These are phyloP conservation scores for Eurytoma adleriae DNA, from an alignment of 2,888 invertebrate genomes.

Conservation along the genomic window DNA sequence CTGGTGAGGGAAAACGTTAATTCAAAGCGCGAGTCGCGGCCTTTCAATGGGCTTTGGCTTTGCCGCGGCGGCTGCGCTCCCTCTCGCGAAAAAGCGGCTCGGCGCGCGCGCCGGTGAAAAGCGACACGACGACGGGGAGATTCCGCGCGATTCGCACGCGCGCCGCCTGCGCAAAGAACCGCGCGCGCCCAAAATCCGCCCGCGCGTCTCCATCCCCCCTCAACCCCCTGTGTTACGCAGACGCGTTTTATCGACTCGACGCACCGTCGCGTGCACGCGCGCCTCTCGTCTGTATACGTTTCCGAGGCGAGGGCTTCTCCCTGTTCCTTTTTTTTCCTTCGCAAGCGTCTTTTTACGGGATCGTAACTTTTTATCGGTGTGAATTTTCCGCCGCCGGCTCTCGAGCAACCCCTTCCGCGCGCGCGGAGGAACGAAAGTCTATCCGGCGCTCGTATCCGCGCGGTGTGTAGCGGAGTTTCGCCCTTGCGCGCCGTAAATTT, in stretches of 20 bases:
- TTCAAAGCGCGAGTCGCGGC: conserved; percentile 23
- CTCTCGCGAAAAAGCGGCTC: conserved; percentile 5
- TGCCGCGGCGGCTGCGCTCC: neutral
- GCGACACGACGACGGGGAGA: neutral
- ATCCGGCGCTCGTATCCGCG: neutral
- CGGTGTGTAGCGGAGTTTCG: neutral
- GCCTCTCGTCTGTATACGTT: neutral
- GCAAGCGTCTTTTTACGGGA: conserved; percentile 1
- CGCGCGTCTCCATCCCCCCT: neutral
- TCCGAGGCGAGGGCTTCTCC: neutral
- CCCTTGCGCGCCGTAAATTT: neutral
- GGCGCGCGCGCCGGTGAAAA: neutral
- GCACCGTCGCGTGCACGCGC: neutral
- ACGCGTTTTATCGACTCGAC: conserved; percentile 27
- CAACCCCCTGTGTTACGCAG: conserved; percentile 9
- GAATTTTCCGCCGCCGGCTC: no score
- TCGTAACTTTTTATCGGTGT: no score
- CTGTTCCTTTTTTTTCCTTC: neutral
- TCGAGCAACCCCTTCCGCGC: no score
- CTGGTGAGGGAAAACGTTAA: conserved; percentile 24
- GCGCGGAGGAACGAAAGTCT: no score
- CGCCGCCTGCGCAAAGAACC: conserved; percentile 1
- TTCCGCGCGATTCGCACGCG: conserved; percentile 3
- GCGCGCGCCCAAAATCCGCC: neutral
- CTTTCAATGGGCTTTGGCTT: conserved; percentile 12